A percentile compares a stretch with the other conserved stretches of the same genome.
These are phyloP conservation scores for Drosophila lutescens DNA, from an alignment of 2,888 invertebrate species.

Conservation along the genomic window DNA sequence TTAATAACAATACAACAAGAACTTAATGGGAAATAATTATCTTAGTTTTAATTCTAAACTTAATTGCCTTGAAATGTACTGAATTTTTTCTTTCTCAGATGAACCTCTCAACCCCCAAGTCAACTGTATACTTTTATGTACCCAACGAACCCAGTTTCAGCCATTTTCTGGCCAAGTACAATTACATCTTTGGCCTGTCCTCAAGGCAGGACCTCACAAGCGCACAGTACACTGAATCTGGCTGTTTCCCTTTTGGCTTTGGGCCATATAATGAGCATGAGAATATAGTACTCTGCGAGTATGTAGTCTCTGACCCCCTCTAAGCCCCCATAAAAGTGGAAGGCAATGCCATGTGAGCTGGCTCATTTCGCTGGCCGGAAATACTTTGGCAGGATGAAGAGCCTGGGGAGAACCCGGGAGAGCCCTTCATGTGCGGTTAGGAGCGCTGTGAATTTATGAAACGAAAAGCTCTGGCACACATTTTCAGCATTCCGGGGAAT, in stretches of 20 bases:
- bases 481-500: constrained; percentile 30
- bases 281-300: neutral
- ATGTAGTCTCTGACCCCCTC: neutral
- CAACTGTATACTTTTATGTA: constrained; percentile 8
- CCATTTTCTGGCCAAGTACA: constrained; percentile 36
- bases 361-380: constrained; percentile 37
- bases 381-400: constrained; percentile 15
- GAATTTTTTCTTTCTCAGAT: neutral
- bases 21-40: too few species aligned
- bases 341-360: constrained; percentile 5
- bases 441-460: constrained; percentile 29
- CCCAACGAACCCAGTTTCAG: constrained; percentile 8
- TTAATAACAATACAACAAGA: too few species aligned
- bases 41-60: neutral
- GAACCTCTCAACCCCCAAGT: neutral
- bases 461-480: constrained; percentile 31
- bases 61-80: neutral
- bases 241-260: constrained; percentile 13
- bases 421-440: constrained; percentile 26
- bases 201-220: constrained; percentile 19
- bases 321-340: neutral
- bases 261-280: constrained; percentile 32
- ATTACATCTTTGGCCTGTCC: constrained; percentile 37
- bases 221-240: constrained; percentile 9
- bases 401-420: constrained; percentile 14